These are phyloP conservation scores for Psilanteris sp. DNA, from an alignment of 1,140 invertebrate genomes.

Conservation along the genomic window DNA sequence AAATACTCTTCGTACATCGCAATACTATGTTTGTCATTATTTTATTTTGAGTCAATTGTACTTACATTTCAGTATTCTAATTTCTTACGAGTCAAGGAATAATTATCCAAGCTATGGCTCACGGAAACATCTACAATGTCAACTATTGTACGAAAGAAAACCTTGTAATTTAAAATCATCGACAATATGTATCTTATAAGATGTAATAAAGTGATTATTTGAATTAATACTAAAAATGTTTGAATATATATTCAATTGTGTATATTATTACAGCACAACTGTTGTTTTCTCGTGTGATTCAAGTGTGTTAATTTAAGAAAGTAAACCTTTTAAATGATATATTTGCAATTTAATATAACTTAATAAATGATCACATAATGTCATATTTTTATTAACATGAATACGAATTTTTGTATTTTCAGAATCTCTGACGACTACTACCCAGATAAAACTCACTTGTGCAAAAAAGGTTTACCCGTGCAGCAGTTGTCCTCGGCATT, in stretches of 20 bases:
- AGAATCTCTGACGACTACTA: constrained; percentile 10
- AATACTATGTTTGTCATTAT: background rate
- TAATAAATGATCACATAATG: too few relatives aligned
- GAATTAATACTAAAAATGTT: background rate
- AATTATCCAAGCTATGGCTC: background rate
- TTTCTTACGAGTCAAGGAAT: too few relatives aligned
- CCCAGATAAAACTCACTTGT: background rate
- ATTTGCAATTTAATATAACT: too few relatives aligned
- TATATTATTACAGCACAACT: background rate
- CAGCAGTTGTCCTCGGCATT: constrained; percentile 66
- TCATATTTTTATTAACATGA: constrained; percentile 22
- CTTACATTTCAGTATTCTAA: constrained; percentile 45
- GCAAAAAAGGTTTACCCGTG: constrained; percentile 53
- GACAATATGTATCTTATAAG: constrained; percentile 52
- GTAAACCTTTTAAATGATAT: too few relatives aligned
- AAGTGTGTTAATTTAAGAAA: too few relatives aligned
- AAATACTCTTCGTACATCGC: constrained; percentile 19
- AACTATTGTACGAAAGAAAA: too few relatives aligned
- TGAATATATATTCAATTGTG: background rate
- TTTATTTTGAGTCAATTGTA: constrained; percentile 20
- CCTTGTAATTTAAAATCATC: constrained; percentile 43
- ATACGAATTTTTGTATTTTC: constrained; percentile 37
- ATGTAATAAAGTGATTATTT: constrained; percentile 36
- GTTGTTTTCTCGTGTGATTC: too few relatives aligned
- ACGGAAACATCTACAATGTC: too few relatives aligned